These are phyloP conservation scores for Nasonovia ribisnigri DNA, from an alignment of 2,888 invertebrate species.

Conservation along the genomic window DNA sequence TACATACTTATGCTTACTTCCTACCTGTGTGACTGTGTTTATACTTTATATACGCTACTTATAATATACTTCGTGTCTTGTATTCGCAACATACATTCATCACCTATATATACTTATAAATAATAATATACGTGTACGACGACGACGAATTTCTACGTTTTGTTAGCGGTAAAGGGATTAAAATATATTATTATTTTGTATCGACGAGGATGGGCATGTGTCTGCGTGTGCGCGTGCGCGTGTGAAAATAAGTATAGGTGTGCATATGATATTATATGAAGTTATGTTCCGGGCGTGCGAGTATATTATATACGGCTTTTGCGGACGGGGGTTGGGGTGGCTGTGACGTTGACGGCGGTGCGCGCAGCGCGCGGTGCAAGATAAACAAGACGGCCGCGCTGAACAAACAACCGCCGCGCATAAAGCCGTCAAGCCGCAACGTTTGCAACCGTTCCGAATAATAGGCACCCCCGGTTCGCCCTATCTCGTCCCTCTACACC, in stretches of 20 bases:
- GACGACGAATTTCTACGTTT: neutral
- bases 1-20: neutral
- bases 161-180: neutral
- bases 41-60: too few relatives aligned
- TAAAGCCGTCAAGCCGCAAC: conserved; percentile 63
- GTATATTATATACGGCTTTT: neutral
- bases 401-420: conserved; percentile 54
- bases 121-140: neutral
- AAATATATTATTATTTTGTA: neutral
- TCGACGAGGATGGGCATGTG: neutral
- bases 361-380: conserved; percentile 24
- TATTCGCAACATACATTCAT: neutral
- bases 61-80: neutral
- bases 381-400: conserved; percentile 62
- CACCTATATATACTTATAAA: neutral
- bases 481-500: neutral
- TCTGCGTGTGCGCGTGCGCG: neutral
- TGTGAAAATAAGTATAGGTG: neutral
- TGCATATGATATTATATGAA: neutral
- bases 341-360: neutral
- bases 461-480: conserved; percentile 22
- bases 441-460: conserved; percentile 61
- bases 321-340: neutral
- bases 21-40: too few relatives aligned
- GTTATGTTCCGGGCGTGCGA: neutral